These are phyloP conservation scores for Pangasianodon gigas DNA, from an alignment of 2,113 vertebrate species.

Conservation along the genomic window DNA sequence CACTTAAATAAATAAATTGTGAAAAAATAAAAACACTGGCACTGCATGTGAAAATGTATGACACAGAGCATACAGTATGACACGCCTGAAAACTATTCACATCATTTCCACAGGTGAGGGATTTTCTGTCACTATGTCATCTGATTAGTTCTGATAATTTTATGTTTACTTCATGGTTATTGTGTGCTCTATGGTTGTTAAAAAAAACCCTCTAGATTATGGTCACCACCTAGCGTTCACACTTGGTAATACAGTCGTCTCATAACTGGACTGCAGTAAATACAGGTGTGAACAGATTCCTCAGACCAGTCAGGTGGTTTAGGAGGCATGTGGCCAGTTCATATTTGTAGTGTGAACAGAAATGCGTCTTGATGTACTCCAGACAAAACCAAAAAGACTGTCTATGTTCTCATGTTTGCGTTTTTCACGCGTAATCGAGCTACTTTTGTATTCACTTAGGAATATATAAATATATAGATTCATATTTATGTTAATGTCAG, in stretches of 20 bases:
- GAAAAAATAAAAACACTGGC: too few species aligned
- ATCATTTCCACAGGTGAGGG: background rate
- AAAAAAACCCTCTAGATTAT: background rate
- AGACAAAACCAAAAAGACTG: background rate
- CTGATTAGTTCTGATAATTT: too few species aligned
- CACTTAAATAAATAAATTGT: too few species aligned
- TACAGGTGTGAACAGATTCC: background rate
- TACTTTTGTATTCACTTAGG: background rate
- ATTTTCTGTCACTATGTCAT: background rate
- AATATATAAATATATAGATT: background rate
- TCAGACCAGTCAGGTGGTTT: background rate
- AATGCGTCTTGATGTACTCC: background rate
- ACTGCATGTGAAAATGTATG: too few species aligned
- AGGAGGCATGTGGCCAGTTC: background rate
- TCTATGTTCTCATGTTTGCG: background rate
- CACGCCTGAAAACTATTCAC: too few species aligned
- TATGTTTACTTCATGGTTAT: background rate
- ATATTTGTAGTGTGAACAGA: background rate
- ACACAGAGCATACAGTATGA: too few species aligned
- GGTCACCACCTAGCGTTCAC: background rate
- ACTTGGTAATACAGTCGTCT: background rate
- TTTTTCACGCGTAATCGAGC: background rate
- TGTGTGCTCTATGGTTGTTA: background rate
- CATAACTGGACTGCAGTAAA: background rate
- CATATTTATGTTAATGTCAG: background rate